Evolutionary conservation across 2,113 vertebrate species (phyloP).

Genomic region (Oxyruncus cristatus): DNA sequence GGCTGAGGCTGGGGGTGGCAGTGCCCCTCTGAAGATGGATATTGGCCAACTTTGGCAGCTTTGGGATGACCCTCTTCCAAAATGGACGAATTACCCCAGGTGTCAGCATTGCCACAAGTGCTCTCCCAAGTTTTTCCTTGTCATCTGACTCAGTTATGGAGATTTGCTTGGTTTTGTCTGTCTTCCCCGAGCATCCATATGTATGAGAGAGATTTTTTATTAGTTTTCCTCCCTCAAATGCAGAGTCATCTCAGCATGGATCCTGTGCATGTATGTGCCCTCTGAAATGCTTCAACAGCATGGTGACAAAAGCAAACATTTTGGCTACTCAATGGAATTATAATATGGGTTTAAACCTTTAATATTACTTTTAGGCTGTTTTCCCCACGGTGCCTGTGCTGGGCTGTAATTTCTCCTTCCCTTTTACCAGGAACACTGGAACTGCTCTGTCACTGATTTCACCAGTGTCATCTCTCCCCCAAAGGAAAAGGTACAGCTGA

Average conservation of each 20-base stretch:
- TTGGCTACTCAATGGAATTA: background rate
- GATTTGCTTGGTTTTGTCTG: background rate
- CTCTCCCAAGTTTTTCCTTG: background rate
- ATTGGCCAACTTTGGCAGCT: background rate
- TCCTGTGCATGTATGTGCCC: background rate
- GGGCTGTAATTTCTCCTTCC: background rate
- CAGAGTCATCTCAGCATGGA: background rate
- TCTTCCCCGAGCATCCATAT: background rate
- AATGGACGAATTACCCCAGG: background rate
- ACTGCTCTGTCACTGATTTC: background rate
- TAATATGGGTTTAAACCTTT: background rate
- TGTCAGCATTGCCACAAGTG: background rate
- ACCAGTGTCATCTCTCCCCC: background rate
- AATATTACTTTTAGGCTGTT: background rate
- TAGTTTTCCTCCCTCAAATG: background rate
- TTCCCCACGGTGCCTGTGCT: background rate
- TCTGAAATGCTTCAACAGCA: background rate
- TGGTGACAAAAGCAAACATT: background rate
- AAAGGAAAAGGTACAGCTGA: background rate
- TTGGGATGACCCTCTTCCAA: background rate
- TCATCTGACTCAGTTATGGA: background rate
- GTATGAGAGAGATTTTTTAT: background rate
- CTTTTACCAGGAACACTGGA: background rate
- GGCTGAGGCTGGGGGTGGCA: background rate
- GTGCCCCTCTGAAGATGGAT: background rate